Percentiles rank a stretch among this genome's conserved stretches.
phyloP scores from a whole-genome alignment of 1,140 invertebrate species.

The Dendrolimus kikuchii region DNA sequence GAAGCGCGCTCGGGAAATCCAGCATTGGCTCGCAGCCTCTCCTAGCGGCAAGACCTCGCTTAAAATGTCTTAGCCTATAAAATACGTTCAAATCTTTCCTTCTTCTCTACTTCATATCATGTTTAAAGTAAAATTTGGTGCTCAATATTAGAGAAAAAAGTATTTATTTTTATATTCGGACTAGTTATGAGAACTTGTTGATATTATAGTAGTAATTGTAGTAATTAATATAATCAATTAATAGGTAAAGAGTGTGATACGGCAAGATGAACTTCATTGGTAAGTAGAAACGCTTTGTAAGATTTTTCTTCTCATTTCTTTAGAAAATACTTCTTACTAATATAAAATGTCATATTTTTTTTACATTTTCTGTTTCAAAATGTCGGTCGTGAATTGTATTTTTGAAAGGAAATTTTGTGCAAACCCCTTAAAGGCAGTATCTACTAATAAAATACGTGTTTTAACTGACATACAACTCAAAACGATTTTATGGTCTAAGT shows the following conservation, averaged over 20 bases:
- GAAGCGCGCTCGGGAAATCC: constrained; percentile 13
- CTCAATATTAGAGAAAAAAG: constrained; percentile 42
- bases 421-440: too few species aligned
- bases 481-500: too few species aligned
- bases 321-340: constrained; percentile 6
- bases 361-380: constrained; percentile 4
- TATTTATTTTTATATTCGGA: constrained; percentile 56
- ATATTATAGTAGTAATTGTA: constrained; percentile 29
- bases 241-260: constrained; percentile 25
- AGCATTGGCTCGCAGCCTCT: constrained; percentile 43
- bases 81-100: constrained; percentile 5
- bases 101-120: constrained; percentile 53
- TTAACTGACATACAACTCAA: too few species aligned
- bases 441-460: too few species aligned
- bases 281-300: constrained; percentile 27
- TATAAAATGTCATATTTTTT: constrained; percentile 5
- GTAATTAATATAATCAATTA: constrained; percentile 32
- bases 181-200: constrained; percentile 45
- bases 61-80: constrained; percentile 32
- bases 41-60: constrained; percentile 36
- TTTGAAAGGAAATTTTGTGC: not conserved
- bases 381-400: not conserved
- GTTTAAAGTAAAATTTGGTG: constrained; percentile 57
- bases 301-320: constrained; percentile 8
- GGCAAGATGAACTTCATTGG: constrained; percentile 61